phyloP scores from a whole-genome alignment of 1,140 invertebrate genomes.

The Heliconius hewitsoni region DNA sequence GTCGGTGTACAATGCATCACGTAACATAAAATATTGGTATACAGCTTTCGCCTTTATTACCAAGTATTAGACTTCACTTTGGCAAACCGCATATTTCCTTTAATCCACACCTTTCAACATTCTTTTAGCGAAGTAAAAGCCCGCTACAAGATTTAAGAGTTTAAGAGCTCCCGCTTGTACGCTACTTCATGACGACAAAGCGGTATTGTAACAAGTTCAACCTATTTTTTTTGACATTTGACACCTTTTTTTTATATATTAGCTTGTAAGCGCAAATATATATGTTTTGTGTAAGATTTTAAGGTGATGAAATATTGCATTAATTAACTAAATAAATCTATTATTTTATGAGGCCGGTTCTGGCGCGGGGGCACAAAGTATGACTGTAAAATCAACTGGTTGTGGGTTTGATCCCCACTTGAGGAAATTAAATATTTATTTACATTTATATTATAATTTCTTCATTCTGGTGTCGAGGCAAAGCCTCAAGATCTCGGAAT shows the following conservation, averaged over 20 bases:
- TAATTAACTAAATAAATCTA: no score
- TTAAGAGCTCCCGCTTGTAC: slow-evolving; percentile 41
- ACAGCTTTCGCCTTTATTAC: neutral
- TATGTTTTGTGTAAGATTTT: no score
- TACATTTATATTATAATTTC: no score
- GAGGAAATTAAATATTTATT: no score
- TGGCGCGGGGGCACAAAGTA: no score
- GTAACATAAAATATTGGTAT: neutral
- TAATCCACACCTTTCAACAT: slow-evolving; percentile 38
- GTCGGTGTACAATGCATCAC: neutral
- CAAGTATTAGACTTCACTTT: neutral
- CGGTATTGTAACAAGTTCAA: slow-evolving; percentile 46
- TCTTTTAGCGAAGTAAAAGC: slow-evolving; percentile 38
- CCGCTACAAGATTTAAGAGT: slow-evolving; percentile 40
- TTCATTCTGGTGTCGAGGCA: no score
- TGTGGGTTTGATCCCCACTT: no score
- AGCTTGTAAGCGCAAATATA: neutral
- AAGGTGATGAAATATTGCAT: no score
- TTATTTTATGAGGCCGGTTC: no score
- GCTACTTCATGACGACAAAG: slow-evolving; percentile 42
- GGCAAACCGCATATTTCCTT: slow-evolving; percentile 2
- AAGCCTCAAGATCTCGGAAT: no score
- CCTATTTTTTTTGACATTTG: slow-evolving; percentile 41
- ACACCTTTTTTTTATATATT: slow-evolving; percentile 30
- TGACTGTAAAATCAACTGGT: no score